Evolutionary conservation across 2,888 invertebrate genomes (phyloP).

Genomic region (Sarcophaga rosellei): DNA sequence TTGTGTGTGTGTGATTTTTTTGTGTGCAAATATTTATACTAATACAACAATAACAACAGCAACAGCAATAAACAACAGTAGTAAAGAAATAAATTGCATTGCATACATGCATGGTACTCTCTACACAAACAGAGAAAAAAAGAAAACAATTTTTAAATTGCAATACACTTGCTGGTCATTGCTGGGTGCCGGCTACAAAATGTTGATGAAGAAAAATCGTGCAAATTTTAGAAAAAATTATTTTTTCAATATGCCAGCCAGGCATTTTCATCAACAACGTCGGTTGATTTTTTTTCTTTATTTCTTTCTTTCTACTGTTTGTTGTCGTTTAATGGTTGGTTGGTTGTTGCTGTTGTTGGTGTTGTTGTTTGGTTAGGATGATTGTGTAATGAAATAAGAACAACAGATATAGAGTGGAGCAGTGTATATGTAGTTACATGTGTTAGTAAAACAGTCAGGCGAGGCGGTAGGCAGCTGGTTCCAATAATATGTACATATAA

Average conservation of each 20-base stretch:
- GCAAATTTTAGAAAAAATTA: conserved; percentile 71
- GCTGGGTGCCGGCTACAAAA: conserved; percentile 80
- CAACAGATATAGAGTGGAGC: neutral
- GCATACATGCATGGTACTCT: neutral
- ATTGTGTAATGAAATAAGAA: conserved; percentile 12
- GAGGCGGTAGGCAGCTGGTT: too few relatives aligned
- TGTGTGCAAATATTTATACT: conserved; percentile 46
- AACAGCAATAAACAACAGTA: neutral
- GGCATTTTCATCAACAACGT: conserved; percentile 76
- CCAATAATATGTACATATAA: too few relatives aligned
- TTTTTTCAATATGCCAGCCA: conserved; percentile 74
- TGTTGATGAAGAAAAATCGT: conserved; percentile 81
- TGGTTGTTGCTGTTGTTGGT: conserved; percentile 28
- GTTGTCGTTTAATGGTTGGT: neutral
- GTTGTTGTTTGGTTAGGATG: conserved; percentile 3
- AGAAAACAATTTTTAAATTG: conserved; percentile 44
- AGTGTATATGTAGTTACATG: neutral
- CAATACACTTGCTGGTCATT: conserved; percentile 70
- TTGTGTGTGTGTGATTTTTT: conserved; percentile 25
- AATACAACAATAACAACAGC: conserved; percentile 36
- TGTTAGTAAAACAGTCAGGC: too few relatives aligned
- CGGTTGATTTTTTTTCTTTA: conserved; percentile 10
- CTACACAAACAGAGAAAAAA: neutral
- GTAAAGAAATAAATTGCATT: conserved; percentile 21
- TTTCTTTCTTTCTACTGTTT: neutral